A percentile compares a stretch with the other conserved stretches of the same genome.
phyloP scores from a whole-genome alignment of 2,797 vertebrate species.

The Paguma larvata region DNA sequence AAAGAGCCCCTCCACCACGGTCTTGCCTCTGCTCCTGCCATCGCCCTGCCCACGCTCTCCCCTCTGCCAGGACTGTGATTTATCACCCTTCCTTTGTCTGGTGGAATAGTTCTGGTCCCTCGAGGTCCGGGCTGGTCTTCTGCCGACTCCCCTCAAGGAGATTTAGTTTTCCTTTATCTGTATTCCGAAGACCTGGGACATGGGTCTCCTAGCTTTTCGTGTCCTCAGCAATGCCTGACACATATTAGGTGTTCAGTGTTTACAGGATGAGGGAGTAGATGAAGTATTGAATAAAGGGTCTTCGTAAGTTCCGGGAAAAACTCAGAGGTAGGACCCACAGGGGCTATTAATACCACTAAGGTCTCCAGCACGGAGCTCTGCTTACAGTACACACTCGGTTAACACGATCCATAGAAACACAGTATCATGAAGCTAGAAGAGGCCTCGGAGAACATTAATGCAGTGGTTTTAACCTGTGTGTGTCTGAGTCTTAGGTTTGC shows the following conservation, averaged over 20 bases:
- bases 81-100: background rate
- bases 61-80: background rate
- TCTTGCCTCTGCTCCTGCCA: background rate
- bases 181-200: background rate
- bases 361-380: background rate
- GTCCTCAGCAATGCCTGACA: conserved; percentile 9
- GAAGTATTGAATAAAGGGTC: background rate
- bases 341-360: background rate
- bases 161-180: background rate
- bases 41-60: background rate
- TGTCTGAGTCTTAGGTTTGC: background rate
- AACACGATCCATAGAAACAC: background rate
- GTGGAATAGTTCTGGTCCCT: background rate
- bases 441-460: background rate
- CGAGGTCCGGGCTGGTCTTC: background rate
- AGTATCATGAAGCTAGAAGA: background rate
- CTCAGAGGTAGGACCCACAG: background rate
- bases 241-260: background rate
- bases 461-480: background rate
- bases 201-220: background rate
- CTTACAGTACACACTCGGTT: background rate
- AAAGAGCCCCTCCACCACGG: background rate
- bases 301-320: background rate
- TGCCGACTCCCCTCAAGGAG: background rate
- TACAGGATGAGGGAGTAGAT: background rate